Conservation (phyloP, 64 coral and sea anemone genomes). For the Montipora cactus region DNA sequence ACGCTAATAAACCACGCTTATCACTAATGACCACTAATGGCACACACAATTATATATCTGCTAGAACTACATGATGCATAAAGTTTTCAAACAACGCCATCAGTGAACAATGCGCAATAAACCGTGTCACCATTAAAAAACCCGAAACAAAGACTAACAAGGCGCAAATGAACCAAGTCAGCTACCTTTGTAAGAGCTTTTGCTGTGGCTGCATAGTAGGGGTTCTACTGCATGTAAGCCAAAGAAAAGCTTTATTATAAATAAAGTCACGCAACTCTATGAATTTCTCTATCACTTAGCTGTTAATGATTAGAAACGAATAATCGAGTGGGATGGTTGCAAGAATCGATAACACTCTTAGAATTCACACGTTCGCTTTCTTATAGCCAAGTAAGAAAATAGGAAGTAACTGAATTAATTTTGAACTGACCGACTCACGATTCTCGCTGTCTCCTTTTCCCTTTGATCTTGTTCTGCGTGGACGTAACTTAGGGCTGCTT, state of each 20-base stretch:
- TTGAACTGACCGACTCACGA: background rate
- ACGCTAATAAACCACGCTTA: no score
- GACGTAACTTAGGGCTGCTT: slow-evolving; percentile 30
- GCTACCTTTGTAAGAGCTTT: no score
- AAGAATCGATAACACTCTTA: no score
- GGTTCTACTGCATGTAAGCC: no score
- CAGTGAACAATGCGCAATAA: background rate
- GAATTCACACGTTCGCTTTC: no score
- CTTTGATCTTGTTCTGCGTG: slow-evolving; percentile 35
- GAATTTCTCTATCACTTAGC: slow-evolving; percentile 35
- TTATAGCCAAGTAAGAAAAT: background rate
- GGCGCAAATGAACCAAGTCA: background rate
- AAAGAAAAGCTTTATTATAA: no score
- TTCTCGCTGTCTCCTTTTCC: slow-evolving; percentile 19
- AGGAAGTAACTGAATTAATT: background rate
- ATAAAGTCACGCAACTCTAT: slow-evolving; percentile 28
- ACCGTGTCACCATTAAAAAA: background rate
- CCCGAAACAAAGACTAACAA: background rate
- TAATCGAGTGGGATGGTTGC: background rate
- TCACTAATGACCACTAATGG: no score
- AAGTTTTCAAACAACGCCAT: slow-evolving; percentile 5
- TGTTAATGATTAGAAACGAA: background rate
- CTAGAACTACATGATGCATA: no score
- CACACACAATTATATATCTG: no score
- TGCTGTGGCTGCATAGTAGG: no score